Evolutionary conservation across 2,888 invertebrate genomes (phyloP), one percentile per base, ranked within the genome.

Genomic region (Drosophila trichaetosa): DNA sequence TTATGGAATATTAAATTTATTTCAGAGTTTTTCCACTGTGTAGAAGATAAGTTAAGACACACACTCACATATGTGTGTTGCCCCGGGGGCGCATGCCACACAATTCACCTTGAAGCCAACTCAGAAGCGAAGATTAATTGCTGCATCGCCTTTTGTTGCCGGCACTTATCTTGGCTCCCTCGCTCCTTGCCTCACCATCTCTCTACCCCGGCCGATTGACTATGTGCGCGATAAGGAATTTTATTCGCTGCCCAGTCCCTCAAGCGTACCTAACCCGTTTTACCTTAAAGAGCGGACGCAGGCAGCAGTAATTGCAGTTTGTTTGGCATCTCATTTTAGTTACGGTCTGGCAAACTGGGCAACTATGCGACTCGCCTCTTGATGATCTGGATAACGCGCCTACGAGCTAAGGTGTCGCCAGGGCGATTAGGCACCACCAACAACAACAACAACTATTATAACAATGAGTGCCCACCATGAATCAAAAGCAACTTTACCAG

Each of bases 281-380:
- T 48, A 63, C 58, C 73, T 72, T 36, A 68, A 68, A 65, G 65
- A 64, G 71, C 63, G 52, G 65, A 38, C 36, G n/a, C 71, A 60
- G 69, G 70, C 73, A 82, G 57, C 27, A 57, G 89, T 87, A 87
- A 87, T 87, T 87, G 87, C 87, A 80, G 81, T 87, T 87, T 87
- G 89, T 89, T 87, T 89, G 87, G 89, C 85, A 87, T 87, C 88
- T 89, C 89, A 89, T 87, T 89, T 86, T 89, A 86, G 89, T 89
- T 86, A 87, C 87, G 87, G 89, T 85, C 87, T 87, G 79, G 72
- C 72, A 76, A 78, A 42, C 64, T 49, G 65, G 70, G 49, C 74
- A 60, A 53, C 58, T 46, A n/a, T 31, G 51, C 40, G 24, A 53
- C 59, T 65, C 36, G 61, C 66, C 71, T 27, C 69, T 48, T 82